Base-by-base conservation (phyloP, 2,797 vertebrate species). In the Rhinichthys osculus region DNA sequence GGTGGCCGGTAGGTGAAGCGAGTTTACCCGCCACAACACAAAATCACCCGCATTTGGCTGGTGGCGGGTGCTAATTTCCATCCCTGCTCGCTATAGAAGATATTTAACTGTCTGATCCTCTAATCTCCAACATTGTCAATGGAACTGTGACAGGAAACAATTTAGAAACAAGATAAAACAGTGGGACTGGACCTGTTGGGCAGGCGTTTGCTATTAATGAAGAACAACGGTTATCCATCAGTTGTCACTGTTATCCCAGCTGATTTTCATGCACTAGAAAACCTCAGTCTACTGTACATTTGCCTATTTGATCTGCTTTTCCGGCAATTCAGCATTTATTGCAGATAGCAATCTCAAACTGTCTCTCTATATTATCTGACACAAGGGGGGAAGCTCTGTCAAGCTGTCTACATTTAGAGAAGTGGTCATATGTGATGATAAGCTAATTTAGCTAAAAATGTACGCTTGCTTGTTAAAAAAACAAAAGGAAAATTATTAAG, bases 141-240 rank as follows among this genome's bases (percentile, higher is more conserved):
- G 35, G 23, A 69, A 77, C 33, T 69, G 42, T 78, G 10, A 42
- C 54, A 62, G 33, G 33, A 81, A 81, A 81, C 42, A 66, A 50
- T 79, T 87, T 23, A 50, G 21, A 19, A 81, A 69, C 38, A 64
- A 87, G 83, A 81, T 69, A 57, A 52, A 84, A 84, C 87, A 70
- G 85, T 19, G 7, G 90, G 83, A 87, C 70, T 82, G 86, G 92
- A 93, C 90, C 87, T 62, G 90, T 86, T 83, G n/a, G 81, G 78
- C 69, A 14, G 69, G 91, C 91, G 92, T 81, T 40, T 72, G 35
- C 30, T 35, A 27, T 44, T 78, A 91, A 91, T 76, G 19, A 82
- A 89, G 47, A 81, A 57, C 72, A 90, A 90, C 73, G 42, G 86
- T 90, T 89, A 27, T 77, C 59, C 50, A 35, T 83, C 83, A 76